Base-by-base conservation (phyloP, 2,113 vertebrate genomes). In the Cromileptes altivelis region DNA sequence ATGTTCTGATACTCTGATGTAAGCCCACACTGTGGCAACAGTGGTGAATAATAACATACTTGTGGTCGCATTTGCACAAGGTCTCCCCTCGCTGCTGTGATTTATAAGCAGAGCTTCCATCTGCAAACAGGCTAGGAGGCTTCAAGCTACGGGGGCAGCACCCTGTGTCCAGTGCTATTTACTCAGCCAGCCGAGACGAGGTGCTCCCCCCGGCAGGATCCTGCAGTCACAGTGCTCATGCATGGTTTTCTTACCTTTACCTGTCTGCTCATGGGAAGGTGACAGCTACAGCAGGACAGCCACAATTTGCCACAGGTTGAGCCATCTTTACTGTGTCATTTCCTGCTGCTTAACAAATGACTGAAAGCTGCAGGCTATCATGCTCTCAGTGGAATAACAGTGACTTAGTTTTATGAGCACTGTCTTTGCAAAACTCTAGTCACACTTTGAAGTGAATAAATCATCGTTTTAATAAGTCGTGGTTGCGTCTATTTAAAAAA, bases 21-120 rank as follows among this genome's bases (percentile, higher is more conserved):
- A 64, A 81, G 72, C 63, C 85, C 86, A 68, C 61, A 70, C 74
- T 75, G 75, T 77, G 81, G 77, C 69, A 73, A 67, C 89, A 42
- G 68, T 75, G 75, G 53, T 89, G 87, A 91, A 91, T 92, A 87
- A 91, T 91, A 91, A 86, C 81, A 86, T 72, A 82, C 73, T 85
- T 74, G 61, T 87, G 68, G 82, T 85, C 23, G 52, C 85, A 88
- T 94, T 93, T 94, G 86, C 80, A 89, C 85, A 92, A 90, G 88
- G 84, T 91, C 87, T 91, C 84, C 90, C 83, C 82, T 81, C 67
- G 72, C 76, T 57, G 80, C 77, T 73, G 80, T 92, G 92, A 94
- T 95, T 94, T 94, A 94, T 94, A 94, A 93, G 87, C 88, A 75
- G 80, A 89, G 81, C 68, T 90, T 91, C 88, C 82, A 87, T 94